Percentiles rank a stretch among this genome's conserved stretches.
These are phyloP conservation scores for Spizella passerina DNA, from an alignment of 2,797 vertebrate species.

Conservation along the genomic window DNA sequence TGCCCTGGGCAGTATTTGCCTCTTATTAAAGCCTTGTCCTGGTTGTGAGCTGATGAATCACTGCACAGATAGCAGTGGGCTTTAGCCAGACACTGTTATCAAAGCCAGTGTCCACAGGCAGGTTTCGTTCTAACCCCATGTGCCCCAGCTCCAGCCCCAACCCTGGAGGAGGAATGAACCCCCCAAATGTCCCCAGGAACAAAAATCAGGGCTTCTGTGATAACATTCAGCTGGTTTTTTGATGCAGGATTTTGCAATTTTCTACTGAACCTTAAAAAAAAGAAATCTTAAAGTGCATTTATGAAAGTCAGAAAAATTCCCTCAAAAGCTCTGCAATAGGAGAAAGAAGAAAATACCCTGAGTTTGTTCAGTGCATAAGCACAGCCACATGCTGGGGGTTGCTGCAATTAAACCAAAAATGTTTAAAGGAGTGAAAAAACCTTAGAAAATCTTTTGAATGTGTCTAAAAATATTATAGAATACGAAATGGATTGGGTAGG, in stretches of 20 bases:
- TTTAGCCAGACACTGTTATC: slow-evolving; percentile 74
- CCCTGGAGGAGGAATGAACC: neutral
- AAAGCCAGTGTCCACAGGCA: slow-evolving; percentile 76
- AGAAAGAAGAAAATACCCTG: neutral
- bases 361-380: neutral
- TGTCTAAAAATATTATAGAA: neutral
- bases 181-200: neutral
- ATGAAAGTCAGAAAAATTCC: neutral
- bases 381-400: neutral
- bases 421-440: neutral
- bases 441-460: neutral
- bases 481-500: neutral
- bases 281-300: neutral
- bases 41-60: slow-evolving; percentile 85
- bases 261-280: neutral
- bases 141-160: no score
- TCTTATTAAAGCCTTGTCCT: slow-evolving; percentile 85
- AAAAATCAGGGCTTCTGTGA: rapidly evolving
- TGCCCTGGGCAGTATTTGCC: slow-evolving; percentile 82
- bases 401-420: neutral
- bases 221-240: neutral
- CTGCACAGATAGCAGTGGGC: slow-evolving; percentile 37
- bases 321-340: neutral
- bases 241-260: neutral
- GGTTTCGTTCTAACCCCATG: neutral